Evolutionary conservation across 2,113 vertebrate genomes (phyloP), one percentile per base, ranked within the genome.

Genomic region (Zosterops lateralis): DNA sequence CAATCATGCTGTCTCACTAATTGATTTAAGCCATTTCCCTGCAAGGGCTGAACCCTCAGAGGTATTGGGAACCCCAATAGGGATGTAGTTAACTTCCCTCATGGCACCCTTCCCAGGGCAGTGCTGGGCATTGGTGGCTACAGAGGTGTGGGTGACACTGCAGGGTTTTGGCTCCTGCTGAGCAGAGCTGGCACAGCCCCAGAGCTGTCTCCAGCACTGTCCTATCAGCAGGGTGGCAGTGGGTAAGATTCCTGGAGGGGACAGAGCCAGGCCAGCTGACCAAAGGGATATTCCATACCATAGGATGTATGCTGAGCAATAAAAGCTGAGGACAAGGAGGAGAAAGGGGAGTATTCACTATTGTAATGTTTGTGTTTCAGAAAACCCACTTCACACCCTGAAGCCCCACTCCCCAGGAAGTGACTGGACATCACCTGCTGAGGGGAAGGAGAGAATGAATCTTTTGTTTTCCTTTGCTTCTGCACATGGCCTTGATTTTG

Each of bases 311-410:
- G 28, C 56, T 57, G 42, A 50, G 28, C 28, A n/a, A 6, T 14
- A 38, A n/a, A 36, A 86, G 11, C 4, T 56, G 28, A 74, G 40
- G 26, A 17, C 38, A 74, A 54, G 15, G 10, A 67, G 38, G 13
- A 26, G 21, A 47, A 48, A 6, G 6, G 24, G 12, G 17, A 36
- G 5, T 8, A 73, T 73, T 90, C 14, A 7, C 32, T 54, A 10
- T 32, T 14, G 50, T 1, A 12, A 45, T 1, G 0, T 24, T n/a
- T 80, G 40, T 74, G 6, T n/a, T 48, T 31, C 1, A 3, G 31
- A 61, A 14, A 54, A 74, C n/a, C 1, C 9, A 5, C 12, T 45
- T 26, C 6, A 18, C 2, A 8, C 10, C 20, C 15, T 42, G 26
- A 73, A 54, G 21, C 10, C 7, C 3, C 34, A 17, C 15, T 67